Conservation (phyloP, 2,797 vertebrate genomes). For the Linurgus olivaceus region DNA sequence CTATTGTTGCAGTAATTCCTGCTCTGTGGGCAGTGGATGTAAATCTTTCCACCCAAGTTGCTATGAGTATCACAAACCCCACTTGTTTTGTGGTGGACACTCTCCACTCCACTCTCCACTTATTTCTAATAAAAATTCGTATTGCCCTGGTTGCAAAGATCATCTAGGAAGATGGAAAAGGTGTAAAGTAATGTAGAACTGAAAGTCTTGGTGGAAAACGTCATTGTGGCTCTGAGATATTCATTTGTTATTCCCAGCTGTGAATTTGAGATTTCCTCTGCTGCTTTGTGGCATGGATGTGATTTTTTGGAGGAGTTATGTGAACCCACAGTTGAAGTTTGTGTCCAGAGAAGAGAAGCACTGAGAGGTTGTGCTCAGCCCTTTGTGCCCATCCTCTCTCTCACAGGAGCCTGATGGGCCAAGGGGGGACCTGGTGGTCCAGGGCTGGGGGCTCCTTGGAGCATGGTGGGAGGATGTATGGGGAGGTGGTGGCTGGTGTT, state of each 20-base stretch:
- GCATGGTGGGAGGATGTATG: accelerated
- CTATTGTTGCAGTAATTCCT: not conserved
- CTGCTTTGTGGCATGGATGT: not conserved
- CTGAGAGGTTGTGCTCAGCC: not conserved
- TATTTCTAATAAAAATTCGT: not conserved
- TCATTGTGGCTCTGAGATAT: not conserved
- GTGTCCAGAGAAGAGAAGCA: not conserved
- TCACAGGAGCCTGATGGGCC: not conserved
- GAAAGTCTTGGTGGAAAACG: not conserved
- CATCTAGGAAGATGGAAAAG: not conserved
- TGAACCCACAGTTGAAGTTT: not conserved
- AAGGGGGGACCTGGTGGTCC: not conserved
- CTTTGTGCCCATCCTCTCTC: not conserved
- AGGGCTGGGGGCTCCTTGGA: not conserved
- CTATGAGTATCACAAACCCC: not conserved
- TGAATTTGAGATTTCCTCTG: too few relatives aligned
- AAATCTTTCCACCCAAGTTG: not conserved
- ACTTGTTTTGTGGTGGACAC: not conserved
- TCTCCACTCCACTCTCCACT: not conserved
- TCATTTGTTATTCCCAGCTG: not conserved
- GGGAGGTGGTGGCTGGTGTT: not conserved
- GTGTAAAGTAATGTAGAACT: not conserved
- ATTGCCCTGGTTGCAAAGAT: not conserved
- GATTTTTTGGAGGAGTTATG: not conserved
- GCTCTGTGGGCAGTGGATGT: not conserved